Percentiles rank a stretch among this genome's conserved stretches.
Conservation (phyloP, 1,140 invertebrate genomes). For the Odontomachus brunneus region DNA sequence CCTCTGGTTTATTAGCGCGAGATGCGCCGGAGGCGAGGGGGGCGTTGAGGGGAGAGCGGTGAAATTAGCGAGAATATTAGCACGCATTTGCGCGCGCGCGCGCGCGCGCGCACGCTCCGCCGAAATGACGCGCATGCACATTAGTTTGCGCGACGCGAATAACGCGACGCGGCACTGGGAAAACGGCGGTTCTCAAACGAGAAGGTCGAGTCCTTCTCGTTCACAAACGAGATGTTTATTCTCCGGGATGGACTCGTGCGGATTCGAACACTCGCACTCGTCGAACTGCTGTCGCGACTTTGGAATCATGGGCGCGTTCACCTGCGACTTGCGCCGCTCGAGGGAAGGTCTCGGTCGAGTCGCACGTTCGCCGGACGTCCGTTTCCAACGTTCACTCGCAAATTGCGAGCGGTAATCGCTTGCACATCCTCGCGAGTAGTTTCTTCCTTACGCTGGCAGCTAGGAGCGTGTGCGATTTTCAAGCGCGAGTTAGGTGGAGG, state of each 20-base stretch:
- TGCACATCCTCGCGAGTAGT: slow-evolving; percentile 61
- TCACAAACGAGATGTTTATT: not conserved
- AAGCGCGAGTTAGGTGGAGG: slow-evolving; percentile 17
- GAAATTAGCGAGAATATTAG: slow-evolving; percentile 85
- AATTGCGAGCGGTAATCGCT: slow-evolving; percentile 35
- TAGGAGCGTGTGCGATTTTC: slow-evolving; percentile 25
- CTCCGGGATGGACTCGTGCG: not conserved
- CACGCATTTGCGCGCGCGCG: slow-evolving; percentile 76
- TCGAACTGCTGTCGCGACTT: not conserved
- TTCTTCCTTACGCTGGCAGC: slow-evolving; percentile 48
- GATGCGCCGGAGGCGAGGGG: slow-evolving; percentile 71
- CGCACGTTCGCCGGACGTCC: not conserved
- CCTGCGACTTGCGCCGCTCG: not conserved
- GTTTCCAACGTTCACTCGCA: not conserved
- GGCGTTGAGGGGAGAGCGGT: slow-evolving; percentile 72
- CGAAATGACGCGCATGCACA: slow-evolving; percentile 46
- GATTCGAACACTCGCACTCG: not conserved
- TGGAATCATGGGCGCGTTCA: not conserved
- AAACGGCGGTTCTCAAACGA: slow-evolving; percentile 26
- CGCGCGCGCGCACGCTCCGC: slow-evolving; percentile 57
- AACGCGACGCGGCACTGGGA: slow-evolving; percentile 41
- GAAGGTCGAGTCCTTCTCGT: not conserved
- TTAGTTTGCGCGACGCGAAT: slow-evolving; percentile 44
- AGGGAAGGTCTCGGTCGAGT: not conserved
- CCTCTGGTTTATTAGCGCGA: slow-evolving; percentile 84